These are phyloP conservation scores for Copidosoma aretas DNA, from an alignment of 2,888 invertebrate genomes.

Conservation along the genomic window DNA sequence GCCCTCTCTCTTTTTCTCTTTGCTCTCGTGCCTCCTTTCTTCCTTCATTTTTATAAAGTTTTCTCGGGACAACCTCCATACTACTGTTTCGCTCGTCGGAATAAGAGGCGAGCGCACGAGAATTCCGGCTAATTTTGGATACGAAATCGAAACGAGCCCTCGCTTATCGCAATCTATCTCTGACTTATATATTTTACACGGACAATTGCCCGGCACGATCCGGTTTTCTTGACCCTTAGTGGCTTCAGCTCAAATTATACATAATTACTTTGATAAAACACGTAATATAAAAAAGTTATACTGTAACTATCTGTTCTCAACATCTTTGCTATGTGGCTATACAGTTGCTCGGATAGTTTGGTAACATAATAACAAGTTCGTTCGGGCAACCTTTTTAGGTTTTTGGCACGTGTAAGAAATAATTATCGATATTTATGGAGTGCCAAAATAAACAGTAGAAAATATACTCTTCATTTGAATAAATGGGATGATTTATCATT, in stretches of 20 bases:
- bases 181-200: constrained; percentile 19
- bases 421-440: no score
- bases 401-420: no score
- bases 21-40: neutral
- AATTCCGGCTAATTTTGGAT: constrained; percentile 11
- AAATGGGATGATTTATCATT: no score
- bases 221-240: neutral
- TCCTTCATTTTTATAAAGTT: constrained; percentile 20
- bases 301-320: no score
- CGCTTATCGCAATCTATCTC: constrained; percentile 19
- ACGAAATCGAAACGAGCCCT: constrained; percentile 10
- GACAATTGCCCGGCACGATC: constrained; percentile 3
- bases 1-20: constrained; percentile 25
- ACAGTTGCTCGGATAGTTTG: no score
- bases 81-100: neutral
- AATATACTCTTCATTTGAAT: no score
- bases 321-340: no score
- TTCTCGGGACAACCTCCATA: neutral
- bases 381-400: no score
- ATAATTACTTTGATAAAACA: neutral
- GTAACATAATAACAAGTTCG: no score
- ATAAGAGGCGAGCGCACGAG: neutral
- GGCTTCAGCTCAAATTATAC: neutral
- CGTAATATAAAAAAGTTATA: neutral
- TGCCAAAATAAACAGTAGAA: no score